These are phyloP conservation scores for Strix uralensis DNA, from an alignment of 2,113 vertebrate species.

Conservation along the genomic window DNA sequence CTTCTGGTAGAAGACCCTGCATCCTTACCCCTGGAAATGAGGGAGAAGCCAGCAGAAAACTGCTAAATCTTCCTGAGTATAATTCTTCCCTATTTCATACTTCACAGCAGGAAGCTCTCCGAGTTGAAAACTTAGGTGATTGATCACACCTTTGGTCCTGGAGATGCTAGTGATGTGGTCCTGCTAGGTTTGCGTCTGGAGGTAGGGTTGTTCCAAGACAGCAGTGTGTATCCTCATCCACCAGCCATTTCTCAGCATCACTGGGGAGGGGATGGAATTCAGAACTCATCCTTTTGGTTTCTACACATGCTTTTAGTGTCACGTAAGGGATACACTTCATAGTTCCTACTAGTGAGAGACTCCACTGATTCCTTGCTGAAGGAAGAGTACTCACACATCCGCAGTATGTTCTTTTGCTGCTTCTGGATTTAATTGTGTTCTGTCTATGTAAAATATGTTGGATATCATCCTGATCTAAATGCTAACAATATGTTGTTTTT, in stretches of 20 bases:
- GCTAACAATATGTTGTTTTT: slow-evolving; percentile 64
- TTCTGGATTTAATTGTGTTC: slow-evolving; percentile 5
- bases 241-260: slow-evolving; percentile 28
- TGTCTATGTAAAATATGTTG: not conserved
- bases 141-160: slow-evolving; percentile 24
- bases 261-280: not conserved
- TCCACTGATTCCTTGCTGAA: slow-evolving; percentile 7
- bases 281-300: slow-evolving; percentile 48
- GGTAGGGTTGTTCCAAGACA: not conserved
- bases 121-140: slow-evolving; percentile 22
- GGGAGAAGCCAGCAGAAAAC: slow-evolving; percentile 27
- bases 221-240: not conserved
- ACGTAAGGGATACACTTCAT: not conserved
- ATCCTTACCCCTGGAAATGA: slow-evolving; percentile 41
- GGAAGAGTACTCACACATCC: not conserved
- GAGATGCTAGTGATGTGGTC: not conserved
- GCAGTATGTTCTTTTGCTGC: slow-evolving; percentile 15
- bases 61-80: not conserved
- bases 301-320: not conserved
- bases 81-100: slow-evolving; percentile 24
- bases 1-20: not conserved
- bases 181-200: not conserved
- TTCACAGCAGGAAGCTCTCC: not conserved
- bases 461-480: not conserved
- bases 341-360: not conserved